Conservation (phyloP, 2,888 invertebrate genomes). For the Lypha dubia region DNA sequence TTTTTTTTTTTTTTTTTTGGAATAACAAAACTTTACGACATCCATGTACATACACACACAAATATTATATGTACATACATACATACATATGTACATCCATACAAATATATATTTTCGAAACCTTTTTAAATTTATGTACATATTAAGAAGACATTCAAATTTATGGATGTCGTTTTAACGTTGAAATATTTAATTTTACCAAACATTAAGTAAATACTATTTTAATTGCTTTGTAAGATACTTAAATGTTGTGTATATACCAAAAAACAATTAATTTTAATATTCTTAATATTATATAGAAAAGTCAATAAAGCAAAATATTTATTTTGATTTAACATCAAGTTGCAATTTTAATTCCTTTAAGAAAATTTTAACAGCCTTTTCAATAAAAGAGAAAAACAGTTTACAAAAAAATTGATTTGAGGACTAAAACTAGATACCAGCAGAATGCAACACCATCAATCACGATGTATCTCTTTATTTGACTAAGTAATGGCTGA, state of each 20-base stretch:
- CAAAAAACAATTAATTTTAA: constrained; percentile 7
- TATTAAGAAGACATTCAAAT: constrained; percentile 24
- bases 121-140: constrained; percentile 41
- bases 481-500: no score
- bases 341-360: neutral
- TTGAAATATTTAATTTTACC: neutral
- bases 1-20: constrained; percentile 1
- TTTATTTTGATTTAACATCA: constrained; percentile 30
- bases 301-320: constrained; percentile 12
- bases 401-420: no score
- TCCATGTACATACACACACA: constrained; percentile 1
- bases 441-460: no score
- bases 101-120: constrained; percentile 50
- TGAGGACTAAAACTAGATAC: no score
- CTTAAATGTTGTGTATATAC: constrained; percentile 30
- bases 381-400: no score
- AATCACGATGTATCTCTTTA: no score
- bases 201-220: neutral
- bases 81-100: constrained; percentile 20
- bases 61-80: constrained; percentile 36
- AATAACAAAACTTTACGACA: constrained; percentile 30
- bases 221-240: constrained; percentile 48
- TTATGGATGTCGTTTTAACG: constrained; percentile 11
- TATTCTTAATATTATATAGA: neutral
- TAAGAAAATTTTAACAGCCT: neutral